A percentile compares a stretch with the other conserved stretches of the same genome.
Evolutionary conservation across 2,113 vertebrate genomes (phyloP).

Genomic region (Dipodomys merriami): DNA sequence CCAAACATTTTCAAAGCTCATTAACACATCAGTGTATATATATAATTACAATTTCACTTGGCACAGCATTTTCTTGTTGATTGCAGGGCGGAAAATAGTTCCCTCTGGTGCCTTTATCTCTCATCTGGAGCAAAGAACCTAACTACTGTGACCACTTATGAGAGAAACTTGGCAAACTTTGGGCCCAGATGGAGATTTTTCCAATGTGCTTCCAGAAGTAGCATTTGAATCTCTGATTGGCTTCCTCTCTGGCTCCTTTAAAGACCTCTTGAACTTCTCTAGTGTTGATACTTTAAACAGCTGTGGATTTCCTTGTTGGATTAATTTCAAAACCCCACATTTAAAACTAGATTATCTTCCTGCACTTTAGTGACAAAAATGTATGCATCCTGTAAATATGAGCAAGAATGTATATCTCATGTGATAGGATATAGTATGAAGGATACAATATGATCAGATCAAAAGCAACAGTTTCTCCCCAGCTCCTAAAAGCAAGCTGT

Average conservation of each 20-base stretch:
- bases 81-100: slow-evolving; percentile 84
- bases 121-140: slow-evolving; percentile 85
- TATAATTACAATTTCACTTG: slow-evolving; percentile 84
- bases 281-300: slow-evolving; percentile 60
- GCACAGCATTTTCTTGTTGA: slow-evolving; percentile 84
- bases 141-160: slow-evolving; percentile 86
- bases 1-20: slow-evolving; percentile 83
- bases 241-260: slow-evolving; percentile 75
- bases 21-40: slow-evolving; percentile 83
- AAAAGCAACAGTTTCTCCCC: background rate
- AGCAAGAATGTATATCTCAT: background rate
- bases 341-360: background rate
- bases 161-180: slow-evolving; percentile 82
- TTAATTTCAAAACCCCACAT: slow-evolving; percentile 31
- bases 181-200: slow-evolving; percentile 83
- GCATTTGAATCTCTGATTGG: slow-evolving; percentile 78
- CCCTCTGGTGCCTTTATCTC: slow-evolving; percentile 84
- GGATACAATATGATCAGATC: background rate
- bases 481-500: background rate
- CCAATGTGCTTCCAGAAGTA: slow-evolving; percentile 75
- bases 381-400: background rate
- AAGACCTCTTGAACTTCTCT: slow-evolving; percentile 76
- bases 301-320: slow-evolving; percentile 44
- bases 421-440: background rate
- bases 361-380: background rate